These are phyloP conservation scores for Myzus persicae DNA, from an alignment of 1,140 invertebrate species.

Conservation along the genomic window DNA sequence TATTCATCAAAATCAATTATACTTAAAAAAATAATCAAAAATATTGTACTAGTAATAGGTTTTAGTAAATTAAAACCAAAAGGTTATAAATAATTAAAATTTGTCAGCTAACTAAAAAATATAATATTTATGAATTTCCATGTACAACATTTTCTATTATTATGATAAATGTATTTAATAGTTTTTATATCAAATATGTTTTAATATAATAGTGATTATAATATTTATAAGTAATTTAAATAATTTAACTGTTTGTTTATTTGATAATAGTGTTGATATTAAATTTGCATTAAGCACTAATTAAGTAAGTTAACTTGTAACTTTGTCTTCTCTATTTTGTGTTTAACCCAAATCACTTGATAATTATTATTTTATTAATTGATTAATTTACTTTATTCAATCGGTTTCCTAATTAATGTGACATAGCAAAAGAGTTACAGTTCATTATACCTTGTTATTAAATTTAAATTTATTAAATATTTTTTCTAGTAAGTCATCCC, in stretches of 20 bases:
- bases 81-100: background rate
- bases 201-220: background rate
- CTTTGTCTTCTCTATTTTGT: too few species aligned
- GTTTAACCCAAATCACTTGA: background rate
- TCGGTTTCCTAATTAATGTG: background rate
- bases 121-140: background rate
- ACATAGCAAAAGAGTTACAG: background rate
- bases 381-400: too few species aligned
- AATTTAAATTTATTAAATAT: background rate
- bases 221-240: background rate
- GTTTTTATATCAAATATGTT: background rate
- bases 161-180: background rate
- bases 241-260: too few species aligned
- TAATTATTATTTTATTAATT: background rate
- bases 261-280: too few species aligned
- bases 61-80: background rate
- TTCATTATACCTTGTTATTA: background rate
- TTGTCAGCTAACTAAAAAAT: background rate
- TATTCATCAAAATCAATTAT: background rate
- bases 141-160: too few species aligned
- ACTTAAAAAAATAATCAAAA: background rate
- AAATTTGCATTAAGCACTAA: background rate
- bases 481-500: background rate
- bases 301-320: background rate
- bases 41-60: background rate